A percentile compares a stretch with the other conserved stretches of the same genome.
These are phyloP conservation scores for Coryphaenoides rupestris DNA, from an alignment of 2,113 vertebrate species.

Conservation along the genomic window DNA sequence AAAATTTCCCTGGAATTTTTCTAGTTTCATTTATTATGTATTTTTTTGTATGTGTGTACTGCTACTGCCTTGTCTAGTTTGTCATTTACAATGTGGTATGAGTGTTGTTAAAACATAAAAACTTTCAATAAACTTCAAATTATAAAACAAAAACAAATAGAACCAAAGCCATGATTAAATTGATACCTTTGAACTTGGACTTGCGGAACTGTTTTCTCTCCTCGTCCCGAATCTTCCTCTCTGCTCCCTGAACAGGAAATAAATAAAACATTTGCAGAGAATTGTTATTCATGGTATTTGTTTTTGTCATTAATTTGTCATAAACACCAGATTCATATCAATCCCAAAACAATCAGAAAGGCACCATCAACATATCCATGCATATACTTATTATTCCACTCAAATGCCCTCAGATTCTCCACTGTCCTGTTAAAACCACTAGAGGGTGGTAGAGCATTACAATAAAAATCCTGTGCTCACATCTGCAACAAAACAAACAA, in stretches of 20 bases:
- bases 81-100: too few relatives aligned
- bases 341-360: background rate
- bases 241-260: constrained; percentile 85
- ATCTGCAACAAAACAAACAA: background rate
- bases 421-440: constrained; percentile 41
- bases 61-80: too few relatives aligned
- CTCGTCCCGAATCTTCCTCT: constrained; percentile 96
- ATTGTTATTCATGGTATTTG: too few relatives aligned
- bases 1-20: too few relatives aligned
- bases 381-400: background rate
- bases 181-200: constrained; percentile 87
- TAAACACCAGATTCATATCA: background rate
- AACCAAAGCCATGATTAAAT: too few relatives aligned
- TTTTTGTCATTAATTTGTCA: background rate
- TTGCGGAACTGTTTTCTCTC: constrained; percentile 94
- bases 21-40: too few relatives aligned
- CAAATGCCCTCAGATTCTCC: constrained; percentile 1
- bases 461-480: background rate
- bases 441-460: constrained; percentile 51
- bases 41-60: too few relatives aligned
- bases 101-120: too few relatives aligned
- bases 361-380: background rate
- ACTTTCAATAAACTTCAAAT: too few relatives aligned
- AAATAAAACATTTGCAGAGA: background rate
- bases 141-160: too few relatives aligned